These are phyloP conservation scores for Peromyscus leucopus DNA, from an alignment of 2,113 vertebrate genomes.

Conservation along the genomic window DNA sequence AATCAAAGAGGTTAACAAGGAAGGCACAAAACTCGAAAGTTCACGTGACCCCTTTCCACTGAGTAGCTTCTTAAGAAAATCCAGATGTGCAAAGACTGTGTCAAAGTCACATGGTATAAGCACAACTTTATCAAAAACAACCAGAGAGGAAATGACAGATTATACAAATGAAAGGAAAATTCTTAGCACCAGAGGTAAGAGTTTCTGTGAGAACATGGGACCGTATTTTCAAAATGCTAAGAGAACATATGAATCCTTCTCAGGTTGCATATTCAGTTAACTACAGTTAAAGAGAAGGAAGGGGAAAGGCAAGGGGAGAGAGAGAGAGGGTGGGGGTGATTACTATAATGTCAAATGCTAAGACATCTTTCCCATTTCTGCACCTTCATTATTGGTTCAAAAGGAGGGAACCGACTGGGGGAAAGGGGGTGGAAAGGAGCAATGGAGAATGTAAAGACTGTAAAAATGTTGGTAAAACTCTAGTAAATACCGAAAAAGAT, in stretches of 20 bases:
- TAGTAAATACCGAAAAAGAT: neutral
- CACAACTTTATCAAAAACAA: neutral
- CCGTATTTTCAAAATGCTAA: neutral
- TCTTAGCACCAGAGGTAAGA: neutral
- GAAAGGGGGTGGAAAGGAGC: neutral
- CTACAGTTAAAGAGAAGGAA: too few species aligned
- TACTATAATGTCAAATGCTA: neutral
- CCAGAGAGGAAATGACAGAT: neutral
- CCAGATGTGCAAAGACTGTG: neutral
- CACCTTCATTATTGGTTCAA: neutral
- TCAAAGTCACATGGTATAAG: neutral
- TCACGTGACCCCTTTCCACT: neutral
- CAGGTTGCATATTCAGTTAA: neutral
- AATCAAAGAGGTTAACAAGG: neutral
- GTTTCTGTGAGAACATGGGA: neutral
- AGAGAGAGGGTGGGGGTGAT: accelerated
- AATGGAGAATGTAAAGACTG: neutral
- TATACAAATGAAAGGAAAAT: neutral
- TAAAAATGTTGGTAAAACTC: neutral
- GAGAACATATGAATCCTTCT: neutral
- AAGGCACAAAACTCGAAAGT: neutral
- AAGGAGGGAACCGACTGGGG: neutral
- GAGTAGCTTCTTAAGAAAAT: neutral
- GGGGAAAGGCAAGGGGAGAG: neutral
- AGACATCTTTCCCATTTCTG: neutral